Evolutionary conservation across 2,888 invertebrate species (phyloP).

Genomic region (Cybosia mesomella): DNA sequence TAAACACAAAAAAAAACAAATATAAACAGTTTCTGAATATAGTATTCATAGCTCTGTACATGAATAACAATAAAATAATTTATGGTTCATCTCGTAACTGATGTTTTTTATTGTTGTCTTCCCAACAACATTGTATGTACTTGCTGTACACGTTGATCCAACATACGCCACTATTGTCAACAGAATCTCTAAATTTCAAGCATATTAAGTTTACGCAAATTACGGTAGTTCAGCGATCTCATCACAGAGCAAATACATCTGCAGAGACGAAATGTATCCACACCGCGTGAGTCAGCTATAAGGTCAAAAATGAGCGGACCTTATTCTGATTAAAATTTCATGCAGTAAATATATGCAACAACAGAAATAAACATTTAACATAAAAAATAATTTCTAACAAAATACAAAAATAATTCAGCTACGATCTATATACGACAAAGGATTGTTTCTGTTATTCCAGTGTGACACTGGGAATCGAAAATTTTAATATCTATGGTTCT

Average conservation of each 20-base stretch:
- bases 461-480: too few relatives aligned
- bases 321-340: too few relatives aligned
- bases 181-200: not conserved
- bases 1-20: not conserved
- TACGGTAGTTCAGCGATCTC: not conserved
- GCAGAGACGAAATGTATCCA: not conserved
- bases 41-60: constrained; percentile 15
- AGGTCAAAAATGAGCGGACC: too few relatives aligned
- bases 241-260: not conserved
- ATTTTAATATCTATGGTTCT: too few relatives aligned
- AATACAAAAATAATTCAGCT: too few relatives aligned
- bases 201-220: not conserved
- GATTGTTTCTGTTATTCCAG: too few relatives aligned
- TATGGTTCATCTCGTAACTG: constrained; percentile 28
- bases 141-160: not conserved
- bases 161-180: not conserved
- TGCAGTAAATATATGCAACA: too few relatives aligned
- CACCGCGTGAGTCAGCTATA: not conserved
- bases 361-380: too few relatives aligned
- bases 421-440: too few relatives aligned
- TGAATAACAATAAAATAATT: constrained; percentile 34
- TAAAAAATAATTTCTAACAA: too few relatives aligned
- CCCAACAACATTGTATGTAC: constrained; percentile 34
- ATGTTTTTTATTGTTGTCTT: constrained; percentile 35
- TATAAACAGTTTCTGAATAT: constrained; percentile 1